Conservation (phyloP, 2,888 invertebrate species). For the Drosophila phalerata region DNA sequence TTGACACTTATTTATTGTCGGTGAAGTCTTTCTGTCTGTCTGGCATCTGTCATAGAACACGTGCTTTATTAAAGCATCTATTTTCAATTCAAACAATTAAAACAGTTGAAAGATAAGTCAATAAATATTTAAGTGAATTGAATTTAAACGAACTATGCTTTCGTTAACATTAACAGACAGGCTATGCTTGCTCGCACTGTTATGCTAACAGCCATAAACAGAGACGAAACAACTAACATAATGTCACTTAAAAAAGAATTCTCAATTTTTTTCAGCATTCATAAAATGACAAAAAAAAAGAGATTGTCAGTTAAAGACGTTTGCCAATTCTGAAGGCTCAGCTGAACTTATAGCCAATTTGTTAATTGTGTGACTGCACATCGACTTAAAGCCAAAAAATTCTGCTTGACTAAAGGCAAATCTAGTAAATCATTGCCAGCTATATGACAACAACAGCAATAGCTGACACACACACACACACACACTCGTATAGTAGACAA, state of each 20-base stretch:
- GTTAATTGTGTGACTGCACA: slow-evolving; percentile 21
- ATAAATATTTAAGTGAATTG: background rate
- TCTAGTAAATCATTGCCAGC: slow-evolving; percentile 39
- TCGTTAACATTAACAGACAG: background rate
- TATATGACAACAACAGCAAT: slow-evolving; percentile 14
- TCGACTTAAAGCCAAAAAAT: slow-evolving; percentile 35
- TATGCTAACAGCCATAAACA: background rate
- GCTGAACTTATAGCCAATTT: slow-evolving; percentile 10
- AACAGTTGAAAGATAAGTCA: background rate
- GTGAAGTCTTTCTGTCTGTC: slow-evolving; percentile 14
- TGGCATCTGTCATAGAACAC: slow-evolving; percentile 34
- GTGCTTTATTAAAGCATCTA: slow-evolving; percentile 4
- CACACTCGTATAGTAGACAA: slow-evolving; percentile 11
- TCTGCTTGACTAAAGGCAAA: slow-evolving; percentile 25
- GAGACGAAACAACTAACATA: background rate
- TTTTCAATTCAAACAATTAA: background rate
- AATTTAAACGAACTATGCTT: background rate
- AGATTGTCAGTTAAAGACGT: background rate
- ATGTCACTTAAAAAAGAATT: background rate
- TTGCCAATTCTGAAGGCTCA: slow-evolving; percentile 4
- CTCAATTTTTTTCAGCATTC: background rate
- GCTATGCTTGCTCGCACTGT: background rate
- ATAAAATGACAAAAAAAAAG: background rate
- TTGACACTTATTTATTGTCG: slow-evolving; percentile 40
- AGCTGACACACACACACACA: slow-evolving; percentile 15